phyloP scores from a whole-genome alignment of 2,888 invertebrate genomes.

The Ariolimax columbianus region DNA sequence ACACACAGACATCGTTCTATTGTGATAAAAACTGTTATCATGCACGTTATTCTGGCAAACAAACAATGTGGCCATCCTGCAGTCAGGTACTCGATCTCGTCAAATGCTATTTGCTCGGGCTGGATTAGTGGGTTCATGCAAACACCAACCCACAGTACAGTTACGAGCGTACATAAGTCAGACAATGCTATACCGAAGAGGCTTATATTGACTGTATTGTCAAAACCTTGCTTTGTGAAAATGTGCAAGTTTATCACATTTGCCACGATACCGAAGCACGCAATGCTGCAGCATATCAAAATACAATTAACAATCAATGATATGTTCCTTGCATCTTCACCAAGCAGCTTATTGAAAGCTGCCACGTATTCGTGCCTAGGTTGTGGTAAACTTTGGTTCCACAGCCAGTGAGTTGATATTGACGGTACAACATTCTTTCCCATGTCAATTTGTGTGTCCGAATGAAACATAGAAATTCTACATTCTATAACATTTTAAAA shows the following conservation, averaged over 20 bases:
- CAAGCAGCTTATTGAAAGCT: not conserved
- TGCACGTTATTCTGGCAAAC: constrained; percentile 25
- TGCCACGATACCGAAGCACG: not conserved
- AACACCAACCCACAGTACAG: not conserved
- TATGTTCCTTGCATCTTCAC: not conserved
- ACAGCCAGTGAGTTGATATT: not conserved
- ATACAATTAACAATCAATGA: constrained; percentile 10
- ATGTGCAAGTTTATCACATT: constrained; percentile 27
- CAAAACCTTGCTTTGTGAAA: constrained; percentile 22
- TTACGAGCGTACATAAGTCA: constrained; percentile 10
- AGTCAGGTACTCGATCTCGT: constrained; percentile 26
- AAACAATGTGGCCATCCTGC: constrained; percentile 16
- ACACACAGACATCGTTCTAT: constrained; percentile 27
- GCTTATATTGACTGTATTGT: constrained; percentile 16
- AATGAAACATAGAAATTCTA: no score
- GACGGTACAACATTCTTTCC: not conserved
- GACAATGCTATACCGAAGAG: constrained; percentile 20
- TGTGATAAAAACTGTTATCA: constrained; percentile 34
- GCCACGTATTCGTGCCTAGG: not conserved
- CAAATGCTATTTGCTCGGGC: not conserved
- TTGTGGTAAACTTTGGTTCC: not conserved
- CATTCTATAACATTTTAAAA: no score
- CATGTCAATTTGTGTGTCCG: not conserved
- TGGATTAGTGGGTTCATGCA: constrained; percentile 9
- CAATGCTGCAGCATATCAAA: not conserved